Evolutionary conservation across 2,113 vertebrate species (phyloP).

Genomic region (Phrynosoma blainvillii): DNA sequence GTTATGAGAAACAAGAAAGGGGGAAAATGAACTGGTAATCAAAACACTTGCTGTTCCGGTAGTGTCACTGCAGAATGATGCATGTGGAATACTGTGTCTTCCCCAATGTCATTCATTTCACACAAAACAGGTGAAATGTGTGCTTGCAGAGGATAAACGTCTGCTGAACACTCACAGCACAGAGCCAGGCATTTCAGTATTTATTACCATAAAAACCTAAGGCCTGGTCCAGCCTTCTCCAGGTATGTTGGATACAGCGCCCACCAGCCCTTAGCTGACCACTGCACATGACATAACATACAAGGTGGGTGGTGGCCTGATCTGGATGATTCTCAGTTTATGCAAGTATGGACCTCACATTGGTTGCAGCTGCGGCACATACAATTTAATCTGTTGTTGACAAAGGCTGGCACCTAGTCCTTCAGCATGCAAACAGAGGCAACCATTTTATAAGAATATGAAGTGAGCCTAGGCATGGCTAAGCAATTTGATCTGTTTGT

Average conservation of each 20-base stretch:
- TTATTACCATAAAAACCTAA: not conserved
- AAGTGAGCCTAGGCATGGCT: too few relatives aligned
- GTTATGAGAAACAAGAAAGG: not conserved
- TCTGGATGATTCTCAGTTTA: not conserved
- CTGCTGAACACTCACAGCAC: not conserved
- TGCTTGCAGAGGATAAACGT: fast-evolving
- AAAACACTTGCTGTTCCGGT: slow-evolving; percentile 10
- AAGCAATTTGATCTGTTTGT: too few relatives aligned
- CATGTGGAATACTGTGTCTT: not conserved
- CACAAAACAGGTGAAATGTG: not conserved
- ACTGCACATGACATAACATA: too few relatives aligned
- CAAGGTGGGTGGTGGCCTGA: not conserved
- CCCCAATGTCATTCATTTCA: fast-evolving
- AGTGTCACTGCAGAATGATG: not conserved
- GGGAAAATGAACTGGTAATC: slow-evolving; percentile 6
- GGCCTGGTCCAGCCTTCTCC: too few relatives aligned
- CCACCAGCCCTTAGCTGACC: not conserved
- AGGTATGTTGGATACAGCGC: not conserved
- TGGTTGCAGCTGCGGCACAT: not conserved
- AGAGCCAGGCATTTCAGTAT: not conserved
- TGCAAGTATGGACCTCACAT: not conserved
- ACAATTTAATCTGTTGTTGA: not conserved
- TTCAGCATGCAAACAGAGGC: too few relatives aligned
- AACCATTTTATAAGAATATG: too few relatives aligned
- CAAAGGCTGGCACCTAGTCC: too few relatives aligned